Evolutionary conservation across 2,113 vertebrate genomes (phyloP), one percentile per base, ranked within the genome.

Genomic region (Cacatua alba): DNA sequence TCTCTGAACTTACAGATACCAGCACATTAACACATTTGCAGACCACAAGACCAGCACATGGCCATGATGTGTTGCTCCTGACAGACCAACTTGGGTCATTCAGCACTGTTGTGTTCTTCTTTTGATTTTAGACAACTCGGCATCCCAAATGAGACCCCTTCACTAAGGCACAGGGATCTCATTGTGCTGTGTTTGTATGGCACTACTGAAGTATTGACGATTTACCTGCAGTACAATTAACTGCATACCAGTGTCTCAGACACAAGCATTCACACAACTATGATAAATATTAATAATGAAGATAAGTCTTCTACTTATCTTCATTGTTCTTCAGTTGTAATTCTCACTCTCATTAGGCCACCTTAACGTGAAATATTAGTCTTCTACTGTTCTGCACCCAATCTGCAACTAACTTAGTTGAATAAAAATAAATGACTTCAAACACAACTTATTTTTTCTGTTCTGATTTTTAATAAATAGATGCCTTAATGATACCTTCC

Each of bases 401-500:
- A 37, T 21, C 72, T 74, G 76, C 31, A 93, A 63, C 49, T 74
- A 74, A 86, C 59, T 69, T 60, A 74, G 70, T 14, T 49, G 29
- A 57, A 19, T 29, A 44, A 63, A 94, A 95, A 37, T 23, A 35
- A 53, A 37, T 55, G 1, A 29, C 25, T 79, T 75, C 60, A 72
- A 69, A 14, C 23, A 64, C 19, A 90, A 81, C 10, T 35, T 31
- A 18, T 46, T 74, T 63, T 86, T 88, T 65, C 83, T 90, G n/a
- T 35, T 88, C 46, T 44, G 41, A 49, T 44, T 95, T 77, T 82
- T 81, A 72, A 92, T 74, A 76, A 87, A 69, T 25, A 55, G 59
- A 48, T 71, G 64, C 48, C 69, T 72, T 51, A 71, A 65, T 0
- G 9, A 89, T 44, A 75, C 55, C 81, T 17, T 24, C 35, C 39